Evolutionary conservation across 2,888 invertebrate species (phyloP).

Genomic region (Himalopsyche kuldschensis): DNA sequence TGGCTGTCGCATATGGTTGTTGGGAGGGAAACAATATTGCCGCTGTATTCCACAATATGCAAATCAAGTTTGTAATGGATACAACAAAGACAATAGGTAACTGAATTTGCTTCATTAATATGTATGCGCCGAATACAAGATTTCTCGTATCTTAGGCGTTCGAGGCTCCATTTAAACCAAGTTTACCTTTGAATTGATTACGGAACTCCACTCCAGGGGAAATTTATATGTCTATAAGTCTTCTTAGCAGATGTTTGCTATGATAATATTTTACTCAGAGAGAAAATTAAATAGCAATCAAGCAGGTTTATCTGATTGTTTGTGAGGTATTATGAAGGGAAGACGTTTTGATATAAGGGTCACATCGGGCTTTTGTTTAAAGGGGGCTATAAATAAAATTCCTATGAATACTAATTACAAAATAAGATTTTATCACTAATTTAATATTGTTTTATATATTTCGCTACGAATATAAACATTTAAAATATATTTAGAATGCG

Average conservation of each 20-base stretch:
- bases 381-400: no score
- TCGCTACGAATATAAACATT: no score
- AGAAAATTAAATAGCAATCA: background rate
- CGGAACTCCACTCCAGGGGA: background rate
- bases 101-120: constrained; percentile 12
- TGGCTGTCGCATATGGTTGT: background rate
- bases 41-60: background rate
- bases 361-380: no score
- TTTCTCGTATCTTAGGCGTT: background rate
- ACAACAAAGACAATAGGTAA: constrained; percentile 6
- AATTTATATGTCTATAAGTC: background rate
- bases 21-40: background rate
- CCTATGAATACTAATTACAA: no score
- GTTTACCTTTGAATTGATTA: constrained; percentile 5
- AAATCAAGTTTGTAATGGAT: constrained; percentile 4
- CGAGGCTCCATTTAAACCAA: background rate
- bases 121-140: constrained; percentile 2
- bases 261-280: background rate
- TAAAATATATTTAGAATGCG: no score
- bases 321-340: background rate
- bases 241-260: background rate
- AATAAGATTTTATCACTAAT: no score
- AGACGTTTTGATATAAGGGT: no score
- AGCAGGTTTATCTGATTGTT: background rate
- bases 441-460: no score